Conservation (phyloP, 2,113 vertebrate species). For the Clarias magur region DNA sequence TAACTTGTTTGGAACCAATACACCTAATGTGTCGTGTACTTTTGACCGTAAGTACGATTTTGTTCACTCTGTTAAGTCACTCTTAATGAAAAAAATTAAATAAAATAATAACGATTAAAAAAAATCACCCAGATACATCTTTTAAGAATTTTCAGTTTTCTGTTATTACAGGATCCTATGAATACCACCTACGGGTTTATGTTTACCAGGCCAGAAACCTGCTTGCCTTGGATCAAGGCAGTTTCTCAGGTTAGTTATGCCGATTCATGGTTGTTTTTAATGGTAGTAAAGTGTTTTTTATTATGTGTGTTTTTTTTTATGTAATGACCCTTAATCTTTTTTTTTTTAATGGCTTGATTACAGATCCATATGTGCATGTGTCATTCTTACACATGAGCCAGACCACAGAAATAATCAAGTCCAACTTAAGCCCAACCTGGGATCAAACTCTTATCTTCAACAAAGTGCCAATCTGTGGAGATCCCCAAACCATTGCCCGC, state of each 20-base stretch:
- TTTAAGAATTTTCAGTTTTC: neutral
- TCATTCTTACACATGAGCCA: constrained; percentile 94
- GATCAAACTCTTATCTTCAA: constrained; percentile 96
- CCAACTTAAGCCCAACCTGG: constrained; percentile 93
- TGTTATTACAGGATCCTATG: constrained; percentile 72
- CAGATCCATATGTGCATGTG: constrained; percentile 92
- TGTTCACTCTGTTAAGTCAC: neutral
- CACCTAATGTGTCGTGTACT: constrained; percentile 88
- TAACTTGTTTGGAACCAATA: constrained; percentile 87
- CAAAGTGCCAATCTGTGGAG: constrained; percentile 87
- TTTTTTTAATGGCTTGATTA: constrained; percentile 24
- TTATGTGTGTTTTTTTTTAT: neutral
- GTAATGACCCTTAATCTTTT: neutral
- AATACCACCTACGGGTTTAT: constrained; percentile 93
- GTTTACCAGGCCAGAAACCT: constrained; percentile 91
- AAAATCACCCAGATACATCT: neutral
- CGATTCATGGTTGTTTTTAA: neutral
- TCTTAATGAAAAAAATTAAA: neutral
- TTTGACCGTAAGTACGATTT: constrained; percentile 82
- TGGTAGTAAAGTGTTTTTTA: neutral
- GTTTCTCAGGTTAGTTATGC: constrained; percentile 88
- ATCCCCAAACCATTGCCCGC: constrained; percentile 76
- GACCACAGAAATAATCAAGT: constrained; percentile 88
- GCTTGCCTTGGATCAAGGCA: constrained; percentile 92
- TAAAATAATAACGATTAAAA: too few relatives aligned